Conservation (phyloP, 2,888 invertebrate species). For the Antheraea assamensis region DNA sequence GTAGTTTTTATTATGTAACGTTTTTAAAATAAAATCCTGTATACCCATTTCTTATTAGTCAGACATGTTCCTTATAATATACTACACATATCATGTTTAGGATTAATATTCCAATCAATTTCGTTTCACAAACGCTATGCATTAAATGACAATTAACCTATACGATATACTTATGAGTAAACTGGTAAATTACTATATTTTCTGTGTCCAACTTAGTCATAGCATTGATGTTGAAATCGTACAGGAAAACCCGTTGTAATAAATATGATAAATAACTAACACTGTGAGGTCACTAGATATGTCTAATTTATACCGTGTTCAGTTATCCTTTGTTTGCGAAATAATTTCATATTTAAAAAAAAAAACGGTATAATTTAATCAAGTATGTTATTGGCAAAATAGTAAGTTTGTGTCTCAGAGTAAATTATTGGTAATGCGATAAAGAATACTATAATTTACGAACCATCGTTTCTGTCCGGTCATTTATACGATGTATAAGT, state of each 20-base stretch:
- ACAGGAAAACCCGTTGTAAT: conserved; percentile 22
- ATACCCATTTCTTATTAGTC: no score
- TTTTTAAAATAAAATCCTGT: no score
- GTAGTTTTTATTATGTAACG: no score
- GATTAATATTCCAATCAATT: not conserved
- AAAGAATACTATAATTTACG: not conserved
- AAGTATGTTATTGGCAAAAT: not conserved
- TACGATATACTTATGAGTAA: not conserved
- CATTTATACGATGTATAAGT: not conserved
- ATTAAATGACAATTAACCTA: not conserved
- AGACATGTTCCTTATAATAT: no score
- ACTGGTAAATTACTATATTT: conserved; percentile 1
- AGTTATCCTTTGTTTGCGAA: not conserved
- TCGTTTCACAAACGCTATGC: not conserved
- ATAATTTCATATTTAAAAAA: not conserved
- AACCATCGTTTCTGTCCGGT: not conserved
- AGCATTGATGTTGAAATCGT: conserved; percentile 26
- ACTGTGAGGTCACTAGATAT: not conserved
- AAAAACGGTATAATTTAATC: not conserved
- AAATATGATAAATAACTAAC: not conserved
- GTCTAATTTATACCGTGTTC: conserved; percentile 4
- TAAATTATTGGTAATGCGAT: not conserved
- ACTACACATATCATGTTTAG: no score
- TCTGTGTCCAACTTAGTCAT: conserved; percentile 17
- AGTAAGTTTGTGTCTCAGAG: not conserved